A percentile compares a stretch with the other conserved stretches of the same genome.
phyloP scores from a whole-genome alignment of 2,113 vertebrate genomes.

The Delphinus delphis region DNA sequence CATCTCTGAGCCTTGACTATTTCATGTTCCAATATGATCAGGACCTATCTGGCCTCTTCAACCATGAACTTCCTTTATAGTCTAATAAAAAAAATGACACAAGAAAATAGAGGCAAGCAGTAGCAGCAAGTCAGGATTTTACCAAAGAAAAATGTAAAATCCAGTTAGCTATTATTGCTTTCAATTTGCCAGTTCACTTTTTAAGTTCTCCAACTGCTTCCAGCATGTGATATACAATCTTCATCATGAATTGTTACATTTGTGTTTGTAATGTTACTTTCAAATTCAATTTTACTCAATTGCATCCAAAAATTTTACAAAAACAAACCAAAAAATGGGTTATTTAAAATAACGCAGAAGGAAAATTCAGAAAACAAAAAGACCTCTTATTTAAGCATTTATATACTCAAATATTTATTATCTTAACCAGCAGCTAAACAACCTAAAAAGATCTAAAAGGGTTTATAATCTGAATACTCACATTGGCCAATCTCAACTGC shows the following conservation, averaged over 20 bases:
- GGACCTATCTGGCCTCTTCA: background rate
- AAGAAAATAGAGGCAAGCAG: constrained; percentile 12
- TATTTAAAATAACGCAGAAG: background rate
- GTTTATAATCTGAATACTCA: background rate
- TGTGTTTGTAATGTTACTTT: background rate
- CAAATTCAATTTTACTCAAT: background rate
- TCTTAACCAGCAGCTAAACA: background rate
- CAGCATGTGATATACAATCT: background rate
- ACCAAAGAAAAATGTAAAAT: background rate
- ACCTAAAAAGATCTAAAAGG: background rate
- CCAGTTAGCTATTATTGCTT: background rate
- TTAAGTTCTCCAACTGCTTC: background rate
- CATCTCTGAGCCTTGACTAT: background rate
- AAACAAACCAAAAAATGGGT: background rate
- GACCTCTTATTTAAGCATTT: background rate
- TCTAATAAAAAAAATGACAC: background rate
- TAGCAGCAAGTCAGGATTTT: background rate
- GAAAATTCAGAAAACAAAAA: background rate
- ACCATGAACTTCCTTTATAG: constrained; percentile 17
- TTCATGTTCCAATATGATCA: background rate
- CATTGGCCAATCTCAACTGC: background rate
- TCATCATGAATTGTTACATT: background rate
- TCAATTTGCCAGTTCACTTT: background rate
- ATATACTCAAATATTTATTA: background rate
- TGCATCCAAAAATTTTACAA: background rate